Evolutionary conservation across 2,888 invertebrate species (phyloP).

Genomic region (Yponomeuta malinellus): DNA sequence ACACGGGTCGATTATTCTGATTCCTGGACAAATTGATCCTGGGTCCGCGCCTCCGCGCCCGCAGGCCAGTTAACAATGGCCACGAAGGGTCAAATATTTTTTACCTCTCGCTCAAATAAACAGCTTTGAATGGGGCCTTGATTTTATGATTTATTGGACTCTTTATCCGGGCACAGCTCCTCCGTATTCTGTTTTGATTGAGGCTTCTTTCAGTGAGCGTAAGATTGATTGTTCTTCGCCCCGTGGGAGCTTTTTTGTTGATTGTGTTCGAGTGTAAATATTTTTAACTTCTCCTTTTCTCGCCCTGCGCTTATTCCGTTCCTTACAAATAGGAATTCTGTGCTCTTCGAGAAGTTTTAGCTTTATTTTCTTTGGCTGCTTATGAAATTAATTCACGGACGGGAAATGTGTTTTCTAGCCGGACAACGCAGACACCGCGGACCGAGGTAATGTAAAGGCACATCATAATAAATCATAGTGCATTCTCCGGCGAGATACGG

Average conservation of each 20-base stretch:
- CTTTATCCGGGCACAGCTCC: constrained; percentile 65
- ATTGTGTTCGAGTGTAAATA: constrained; percentile 60
- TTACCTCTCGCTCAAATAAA: constrained; percentile 55
- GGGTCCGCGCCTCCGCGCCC: constrained; percentile 37
- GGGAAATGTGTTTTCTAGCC: neutral
- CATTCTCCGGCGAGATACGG: constrained; percentile 33
- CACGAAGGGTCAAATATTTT: constrained; percentile 52
- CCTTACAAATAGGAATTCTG: neutral
- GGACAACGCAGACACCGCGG: neutral
- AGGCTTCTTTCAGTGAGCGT: constrained; percentile 62
- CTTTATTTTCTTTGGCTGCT: neutral
- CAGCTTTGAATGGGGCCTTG: constrained; percentile 66
- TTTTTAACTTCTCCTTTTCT: constrained; percentile 50
- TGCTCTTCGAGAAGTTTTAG: neutral
- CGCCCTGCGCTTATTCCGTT: neutral
- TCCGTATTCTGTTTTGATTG: constrained; percentile 72
- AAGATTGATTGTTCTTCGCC: constrained; percentile 71
- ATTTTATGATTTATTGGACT: constrained; percentile 74
- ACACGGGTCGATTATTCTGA: constrained; percentile 51
- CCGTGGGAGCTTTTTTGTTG: constrained; percentile 65
- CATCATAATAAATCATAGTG: constrained; percentile 15
- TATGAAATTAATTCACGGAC: neutral
- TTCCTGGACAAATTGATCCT: constrained; percentile 65
- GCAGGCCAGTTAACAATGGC: constrained; percentile 49
- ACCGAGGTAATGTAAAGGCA: constrained; percentile 5